Evolutionary conservation across 2,888 invertebrate genomes (phyloP), one percentile per base, ranked within the genome.

Genomic region (Ormyrus thymus): DNA sequence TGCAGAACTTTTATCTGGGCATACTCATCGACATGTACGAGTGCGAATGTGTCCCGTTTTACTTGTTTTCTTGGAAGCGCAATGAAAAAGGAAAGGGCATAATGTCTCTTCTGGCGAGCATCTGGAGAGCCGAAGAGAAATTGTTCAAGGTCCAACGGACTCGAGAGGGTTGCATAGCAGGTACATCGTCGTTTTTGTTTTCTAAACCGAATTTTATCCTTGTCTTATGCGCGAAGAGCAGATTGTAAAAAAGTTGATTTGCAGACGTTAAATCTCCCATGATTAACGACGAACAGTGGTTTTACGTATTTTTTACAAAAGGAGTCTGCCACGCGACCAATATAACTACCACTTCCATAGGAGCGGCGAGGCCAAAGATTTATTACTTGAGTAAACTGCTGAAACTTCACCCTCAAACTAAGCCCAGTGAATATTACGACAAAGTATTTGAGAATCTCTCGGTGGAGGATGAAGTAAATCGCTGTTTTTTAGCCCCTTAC

Each of bases 291-390:
- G 84, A 86, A 9, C 91, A 92, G 77, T 89, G 88, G 85, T 78
- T 85, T 15, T 85, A 87, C 29, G 87, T 90, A 3, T 84, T 85
- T 68, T 82, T 82, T 29, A 66, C 77, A 7, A 87, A 87, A 79
- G 62, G 83, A 0, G 8, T 29, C 0, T 50, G 71, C 13, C 82
- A 88, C 11, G 73, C 84, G 13, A 90, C 89, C 81, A 90, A 90
- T 7, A 84, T 90, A 5, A 83, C 90, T 45, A 84, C 86, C 2
- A 91, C 91, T 64, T 86, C 91, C 81, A 82, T 91, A 7, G 89
- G 89, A 5, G 91, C 91, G 59, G 88, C 88, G 48, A 85, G 91
- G 81, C 90, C 91, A 0, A 92, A 92, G 85, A 89, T 92, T 71
- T 91, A 91, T 81, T 88, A 90, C 10, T 86, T 92, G 66, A 78